phyloP scores from a whole-genome alignment of 2,888 invertebrate species.

The Spilosoma lubricipeda region DNA sequence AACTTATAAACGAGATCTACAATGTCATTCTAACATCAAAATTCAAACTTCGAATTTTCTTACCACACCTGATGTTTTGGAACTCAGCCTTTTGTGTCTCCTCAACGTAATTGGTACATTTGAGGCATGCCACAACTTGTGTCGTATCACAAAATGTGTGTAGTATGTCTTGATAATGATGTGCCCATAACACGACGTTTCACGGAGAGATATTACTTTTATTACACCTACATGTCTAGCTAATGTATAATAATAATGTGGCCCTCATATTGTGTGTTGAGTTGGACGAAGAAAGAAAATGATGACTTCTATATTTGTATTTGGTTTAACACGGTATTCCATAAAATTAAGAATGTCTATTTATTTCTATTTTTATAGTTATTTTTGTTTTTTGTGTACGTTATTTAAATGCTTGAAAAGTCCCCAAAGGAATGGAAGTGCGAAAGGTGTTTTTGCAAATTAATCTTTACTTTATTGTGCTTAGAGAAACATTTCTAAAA shows the following conservation, averaged over 20 bases:
- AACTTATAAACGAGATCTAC: neutral
- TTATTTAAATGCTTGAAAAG: too few relatives aligned
- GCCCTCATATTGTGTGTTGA: neutral
- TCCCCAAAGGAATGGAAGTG: too few relatives aligned
- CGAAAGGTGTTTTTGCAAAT: neutral
- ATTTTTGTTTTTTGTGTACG: too few relatives aligned
- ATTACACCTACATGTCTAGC: neutral
- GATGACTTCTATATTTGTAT: neutral
- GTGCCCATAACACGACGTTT: neutral
- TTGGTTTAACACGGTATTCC: too few relatives aligned
- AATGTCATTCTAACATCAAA: neutral
- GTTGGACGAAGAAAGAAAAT: neutral
- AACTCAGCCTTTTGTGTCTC: neutral
- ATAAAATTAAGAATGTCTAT: too few relatives aligned
- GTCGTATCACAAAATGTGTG: neutral
- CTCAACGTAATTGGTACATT: slow-evolving; percentile 7
- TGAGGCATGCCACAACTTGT: slow-evolving; percentile 8
- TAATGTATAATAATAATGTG: neutral
- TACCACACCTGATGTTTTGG: neutral
- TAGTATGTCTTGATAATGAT: neutral
- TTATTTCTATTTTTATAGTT: too few relatives aligned
- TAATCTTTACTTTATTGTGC: neutral
- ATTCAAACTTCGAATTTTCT: neutral
- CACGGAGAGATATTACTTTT: neutral
- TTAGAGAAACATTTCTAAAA: too few relatives aligned